Base-by-base conservation (phyloP, 2,888 invertebrate species). In the Drosophila neotestacea region DNA sequence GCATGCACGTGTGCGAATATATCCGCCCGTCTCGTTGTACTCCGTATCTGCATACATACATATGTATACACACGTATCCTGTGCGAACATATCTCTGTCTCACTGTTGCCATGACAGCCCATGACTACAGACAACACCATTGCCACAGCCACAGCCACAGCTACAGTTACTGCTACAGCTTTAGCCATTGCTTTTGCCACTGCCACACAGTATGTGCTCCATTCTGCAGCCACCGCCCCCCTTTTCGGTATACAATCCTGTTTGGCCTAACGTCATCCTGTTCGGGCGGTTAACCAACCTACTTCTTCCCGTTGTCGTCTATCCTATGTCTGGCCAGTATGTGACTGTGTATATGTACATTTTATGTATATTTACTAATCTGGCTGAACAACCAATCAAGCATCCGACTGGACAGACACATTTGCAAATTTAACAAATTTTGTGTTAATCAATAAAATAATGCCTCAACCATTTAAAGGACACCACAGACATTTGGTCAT, bases 1-100 rank as follows among this genome's bases (percentile, higher is more conserved):
- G 77, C 85, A 85, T 83, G 77, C 87, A 85, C 84, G 84, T 85
- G 78, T 70, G 71, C 70, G 61, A 70, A 65, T 73, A 65, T 73
- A 68, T 74, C 69, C 69, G 73, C 28, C 42, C 51, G 67, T 61
- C 65, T 63, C 47, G 42, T 47, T 36, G 7, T 71, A 27, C 38
- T 28, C 47, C 10, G 41, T 39, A 54, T 54, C 62, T 62, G 36
- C 50, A 54, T 42, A 54, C 13, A 39, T 11, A n/a, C 13, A 7
- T 13, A 11, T 56, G 56, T 56, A 46, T 56, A n/a, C 13, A 7
- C 27, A 11, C 46, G 56, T 56, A 46, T 56, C 56, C 56, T 56
- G 56, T 46, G 46, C 38, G 56, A 36, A 38, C 38, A 10, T 56
- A 56, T 68, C 44, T 38, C 47, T 50, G 51, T 47, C 44, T 64